Evolutionary conservation across 2,797 vertebrate genomes (phyloP).

Genomic region (Hylomyscus alleni): DNA sequence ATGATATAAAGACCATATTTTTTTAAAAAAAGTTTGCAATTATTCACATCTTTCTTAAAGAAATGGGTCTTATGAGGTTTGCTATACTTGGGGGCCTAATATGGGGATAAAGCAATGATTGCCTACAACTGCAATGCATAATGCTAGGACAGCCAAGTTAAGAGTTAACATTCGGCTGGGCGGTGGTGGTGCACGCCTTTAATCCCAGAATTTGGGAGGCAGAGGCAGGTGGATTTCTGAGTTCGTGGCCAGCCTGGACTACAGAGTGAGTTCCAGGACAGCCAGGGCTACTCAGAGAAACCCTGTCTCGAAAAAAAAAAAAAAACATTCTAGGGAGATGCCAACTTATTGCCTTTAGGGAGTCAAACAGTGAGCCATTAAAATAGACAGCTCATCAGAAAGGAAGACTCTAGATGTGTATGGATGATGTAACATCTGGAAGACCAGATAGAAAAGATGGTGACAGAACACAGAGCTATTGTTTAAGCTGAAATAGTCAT

Average conservation of each 20-base stretch:
- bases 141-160: background rate
- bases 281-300: no score
- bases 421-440: background rate
- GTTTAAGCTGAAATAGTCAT: constrained; percentile 22
- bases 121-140: background rate
- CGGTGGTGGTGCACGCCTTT: no score
- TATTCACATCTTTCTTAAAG: constrained; percentile 1
- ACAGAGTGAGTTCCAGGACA: no score
- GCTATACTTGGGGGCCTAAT: background rate
- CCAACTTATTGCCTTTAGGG: constrained; percentile 1
- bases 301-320: no score
- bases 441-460: background rate
- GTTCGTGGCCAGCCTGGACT: no score
- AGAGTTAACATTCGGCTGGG: background rate
- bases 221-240: no score
- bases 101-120: background rate
- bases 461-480: background rate
- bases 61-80: background rate
- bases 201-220: no score
- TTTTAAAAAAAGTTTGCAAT: background rate
- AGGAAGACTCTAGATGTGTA: background rate
- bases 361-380: background rate
- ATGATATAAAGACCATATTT: constrained; percentile 17
- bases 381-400: background rate
- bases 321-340: constrained; percentile 5